Percentiles rank a stretch among this genome's conserved stretches.
Conservation (phyloP, 2,888 invertebrate species). For the Platynereis dumerilii region DNA sequence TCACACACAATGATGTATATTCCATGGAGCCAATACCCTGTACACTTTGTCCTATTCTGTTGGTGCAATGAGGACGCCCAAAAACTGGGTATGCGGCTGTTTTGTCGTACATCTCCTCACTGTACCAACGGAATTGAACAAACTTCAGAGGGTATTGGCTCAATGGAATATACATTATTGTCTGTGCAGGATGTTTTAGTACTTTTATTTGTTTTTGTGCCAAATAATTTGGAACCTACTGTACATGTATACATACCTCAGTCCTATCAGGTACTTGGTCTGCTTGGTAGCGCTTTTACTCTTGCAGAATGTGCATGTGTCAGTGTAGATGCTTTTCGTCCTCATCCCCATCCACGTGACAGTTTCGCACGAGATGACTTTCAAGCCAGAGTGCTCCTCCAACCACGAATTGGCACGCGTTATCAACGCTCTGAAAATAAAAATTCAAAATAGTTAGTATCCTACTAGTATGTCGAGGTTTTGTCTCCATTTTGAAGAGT, state of each 20-base stretch:
- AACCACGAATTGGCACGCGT: slow-evolving; percentile 39
- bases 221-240: too few species aligned
- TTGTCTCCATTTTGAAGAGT: too few species aligned
- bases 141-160: too few species aligned
- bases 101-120: too few species aligned
- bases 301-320: slow-evolving; percentile 29
- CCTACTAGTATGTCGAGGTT: too few species aligned
- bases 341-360: slow-evolving; percentile 36
- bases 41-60: too few species aligned
- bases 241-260: slow-evolving; percentile 30
- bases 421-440: slow-evolving; percentile 33
- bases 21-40: too few species aligned
- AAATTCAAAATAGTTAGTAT: not conserved
- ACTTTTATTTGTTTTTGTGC: too few species aligned
- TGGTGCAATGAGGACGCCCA: too few species aligned
- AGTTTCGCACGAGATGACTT: slow-evolving; percentile 39
- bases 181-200: not conserved
- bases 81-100: too few species aligned
- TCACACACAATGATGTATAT: too few species aligned
- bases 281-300: slow-evolving; percentile 21
- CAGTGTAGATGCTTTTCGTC: slow-evolving; percentile 37
- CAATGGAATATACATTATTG: not conserved
- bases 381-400: slow-evolving; percentile 35
- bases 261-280: slow-evolving; percentile 30
- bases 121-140: too few species aligned